These are phyloP conservation scores for Seriola quinqueradiata DNA, from an alignment of 2,113 vertebrate species.

Conservation along the genomic window DNA sequence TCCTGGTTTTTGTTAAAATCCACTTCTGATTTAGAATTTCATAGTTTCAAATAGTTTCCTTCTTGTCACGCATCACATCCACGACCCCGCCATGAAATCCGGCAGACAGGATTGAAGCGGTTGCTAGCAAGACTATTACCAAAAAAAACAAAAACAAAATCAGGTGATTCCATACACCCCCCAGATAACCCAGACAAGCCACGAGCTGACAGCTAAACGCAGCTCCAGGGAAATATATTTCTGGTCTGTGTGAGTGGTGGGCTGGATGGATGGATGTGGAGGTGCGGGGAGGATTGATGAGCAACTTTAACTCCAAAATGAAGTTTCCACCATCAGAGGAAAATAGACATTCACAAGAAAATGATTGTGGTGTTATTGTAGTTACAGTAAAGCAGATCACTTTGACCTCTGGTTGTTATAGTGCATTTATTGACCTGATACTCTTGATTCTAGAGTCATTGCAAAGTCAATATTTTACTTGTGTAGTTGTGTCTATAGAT, in stretches of 20 bases:
- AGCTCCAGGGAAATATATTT: constrained; percentile 34
- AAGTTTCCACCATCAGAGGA: not conserved
- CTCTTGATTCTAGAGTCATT: not conserved
- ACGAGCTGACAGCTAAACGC: constrained; percentile 37
- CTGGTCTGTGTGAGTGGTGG: constrained; percentile 7
- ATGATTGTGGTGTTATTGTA: not conserved
- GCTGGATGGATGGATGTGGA: not conserved
- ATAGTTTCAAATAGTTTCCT: too few species aligned
- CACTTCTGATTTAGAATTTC: too few species aligned
- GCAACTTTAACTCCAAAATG: not conserved
- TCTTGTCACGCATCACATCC: too few species aligned
- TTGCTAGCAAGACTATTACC: too few species aligned
- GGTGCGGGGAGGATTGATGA: not conserved
- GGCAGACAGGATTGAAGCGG: too few species aligned
- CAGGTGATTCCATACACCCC: not conserved
- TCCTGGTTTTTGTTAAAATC: too few species aligned
- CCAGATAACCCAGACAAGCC: constrained; percentile 9
- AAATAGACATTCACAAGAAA: not conserved
- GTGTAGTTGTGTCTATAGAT: not conserved
- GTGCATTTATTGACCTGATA: not conserved
- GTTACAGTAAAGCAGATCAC: not conserved
- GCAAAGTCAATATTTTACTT: not conserved
- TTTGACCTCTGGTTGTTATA: not conserved
- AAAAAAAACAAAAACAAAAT: too few species aligned
- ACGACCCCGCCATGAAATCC: too few species aligned